Evolutionary conservation across 2,888 invertebrate species (phyloP).

Genomic region (Endotricha flammealis): DNA sequence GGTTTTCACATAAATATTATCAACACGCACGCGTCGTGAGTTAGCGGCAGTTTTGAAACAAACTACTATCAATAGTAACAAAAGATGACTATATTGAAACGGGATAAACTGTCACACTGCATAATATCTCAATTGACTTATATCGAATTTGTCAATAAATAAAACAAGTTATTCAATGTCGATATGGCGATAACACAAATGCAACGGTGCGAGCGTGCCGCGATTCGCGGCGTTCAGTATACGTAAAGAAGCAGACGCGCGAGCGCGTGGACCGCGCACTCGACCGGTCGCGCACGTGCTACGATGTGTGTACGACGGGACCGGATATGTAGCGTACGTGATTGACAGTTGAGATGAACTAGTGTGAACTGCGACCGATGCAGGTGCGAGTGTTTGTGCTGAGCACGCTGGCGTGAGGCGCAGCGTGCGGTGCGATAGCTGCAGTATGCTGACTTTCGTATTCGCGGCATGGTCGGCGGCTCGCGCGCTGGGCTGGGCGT

Average conservation of each 20-base stretch:
- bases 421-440: conserved; percentile 53
- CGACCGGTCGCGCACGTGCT: conserved; percentile 43
- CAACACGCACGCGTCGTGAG: conserved; percentile 43
- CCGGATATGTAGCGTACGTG: conserved; percentile 23
- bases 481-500: conserved; percentile 76
- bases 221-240: conserved; percentile 42
- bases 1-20: conserved; percentile 52
- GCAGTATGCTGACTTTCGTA: conserved; percentile 79
- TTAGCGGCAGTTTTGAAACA: conserved; percentile 27
- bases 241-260: conserved; percentile 55
- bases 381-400: conserved; percentile 42
- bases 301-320: conserved; percentile 32
- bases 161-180: conserved; percentile 44
- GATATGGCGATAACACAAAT: conserved; percentile 62
- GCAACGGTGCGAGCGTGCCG: conserved; percentile 46
- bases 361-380: conserved; percentile 41
- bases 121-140: conserved; percentile 23
- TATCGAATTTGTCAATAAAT: conserved; percentile 24
- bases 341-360: conserved; percentile 25
- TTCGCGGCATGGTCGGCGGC: conserved; percentile 81
- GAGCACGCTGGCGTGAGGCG: conserved; percentile 47
- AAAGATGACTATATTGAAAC: conserved; percentile 21
- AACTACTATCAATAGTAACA: conserved; percentile 13
- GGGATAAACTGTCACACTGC: conserved; percentile 10
- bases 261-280: conserved; percentile 54